These are phyloP conservation scores for Phortica magna DNA, from an alignment of 2,888 invertebrate genomes.

Conservation along the genomic window DNA sequence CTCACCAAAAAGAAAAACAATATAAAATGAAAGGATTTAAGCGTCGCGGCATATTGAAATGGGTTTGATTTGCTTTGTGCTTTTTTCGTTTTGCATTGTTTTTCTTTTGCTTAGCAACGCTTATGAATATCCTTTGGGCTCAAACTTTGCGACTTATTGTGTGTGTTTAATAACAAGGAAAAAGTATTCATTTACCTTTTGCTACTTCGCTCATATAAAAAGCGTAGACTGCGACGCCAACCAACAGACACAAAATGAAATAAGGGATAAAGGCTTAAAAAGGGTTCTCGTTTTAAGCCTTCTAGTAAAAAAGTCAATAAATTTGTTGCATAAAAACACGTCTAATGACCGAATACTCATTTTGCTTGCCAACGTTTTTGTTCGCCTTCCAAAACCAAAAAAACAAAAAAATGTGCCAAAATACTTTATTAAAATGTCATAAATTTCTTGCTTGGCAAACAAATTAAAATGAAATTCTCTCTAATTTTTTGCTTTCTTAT, in stretches of 20 bases:
- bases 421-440: conserved; percentile 2
- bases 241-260: not conserved
- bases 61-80: conserved; percentile 1
- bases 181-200: conserved; percentile 19
- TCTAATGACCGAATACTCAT: not conserved
- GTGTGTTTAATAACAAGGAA: not conserved
- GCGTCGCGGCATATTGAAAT: conserved; percentile 9
- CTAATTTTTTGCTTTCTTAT: not conserved
- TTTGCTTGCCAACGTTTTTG: not conserved
- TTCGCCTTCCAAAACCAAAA: no score
- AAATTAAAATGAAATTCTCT: not conserved
- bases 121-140: not conserved
- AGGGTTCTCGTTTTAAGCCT: not conserved
- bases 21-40: not conserved
- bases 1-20: not conserved
- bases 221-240: no score
- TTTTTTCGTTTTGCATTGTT: not conserved
- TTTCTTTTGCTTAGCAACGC: not conserved
- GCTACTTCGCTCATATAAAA: no score
- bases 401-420: no score
- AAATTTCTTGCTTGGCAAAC: not conserved
- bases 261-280: not conserved
- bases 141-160: not conserved
- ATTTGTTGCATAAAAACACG: not conserved
- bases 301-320: conserved; percentile 11